Conservation (phyloP, 2,888 invertebrate species). For the Arctia plantaginis region DNA sequence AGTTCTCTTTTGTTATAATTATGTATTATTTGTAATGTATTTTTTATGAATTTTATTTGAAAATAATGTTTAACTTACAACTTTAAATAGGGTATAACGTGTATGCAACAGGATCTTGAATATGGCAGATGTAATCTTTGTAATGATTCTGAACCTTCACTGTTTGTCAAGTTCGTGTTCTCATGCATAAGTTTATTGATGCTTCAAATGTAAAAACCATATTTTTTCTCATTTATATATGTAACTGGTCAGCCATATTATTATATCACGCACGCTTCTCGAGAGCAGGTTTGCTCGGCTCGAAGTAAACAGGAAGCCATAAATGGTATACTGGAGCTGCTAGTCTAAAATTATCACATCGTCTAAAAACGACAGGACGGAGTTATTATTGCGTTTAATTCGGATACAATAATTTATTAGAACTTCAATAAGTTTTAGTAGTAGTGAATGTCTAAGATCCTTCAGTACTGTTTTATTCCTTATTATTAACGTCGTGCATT, state of each 20-base stretch:
- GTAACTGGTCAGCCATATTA: neutral
- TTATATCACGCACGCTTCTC: neutral
- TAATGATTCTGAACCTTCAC: neutral
- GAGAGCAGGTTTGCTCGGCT: neutral
- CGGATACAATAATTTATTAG: neutral
- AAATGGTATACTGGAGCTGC: neutral
- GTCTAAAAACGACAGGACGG: neutral
- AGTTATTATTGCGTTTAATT: neutral
- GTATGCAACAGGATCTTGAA: neutral
- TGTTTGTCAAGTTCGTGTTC: neutral
- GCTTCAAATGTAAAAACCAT: neutral
- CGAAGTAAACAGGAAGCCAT: constrained; percentile 1
- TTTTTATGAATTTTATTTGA: neutral
- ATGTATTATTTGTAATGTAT: neutral
- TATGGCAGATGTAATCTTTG: neutral
- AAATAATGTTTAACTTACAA: neutral
- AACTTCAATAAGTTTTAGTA: neutral
- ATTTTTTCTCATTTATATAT: neutral
- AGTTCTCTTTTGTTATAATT: neutral
- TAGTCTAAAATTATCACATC: neutral
- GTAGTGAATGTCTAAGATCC: neutral
- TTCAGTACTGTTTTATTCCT: neutral
- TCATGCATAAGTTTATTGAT: neutral
- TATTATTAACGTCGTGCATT: neutral
- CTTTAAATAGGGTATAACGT: neutral